Percentiles rank a stretch among this genome's conserved stretches.
phyloP scores from a whole-genome alignment of 2,888 invertebrate genomes.

The Epiblema foenella region DNA sequence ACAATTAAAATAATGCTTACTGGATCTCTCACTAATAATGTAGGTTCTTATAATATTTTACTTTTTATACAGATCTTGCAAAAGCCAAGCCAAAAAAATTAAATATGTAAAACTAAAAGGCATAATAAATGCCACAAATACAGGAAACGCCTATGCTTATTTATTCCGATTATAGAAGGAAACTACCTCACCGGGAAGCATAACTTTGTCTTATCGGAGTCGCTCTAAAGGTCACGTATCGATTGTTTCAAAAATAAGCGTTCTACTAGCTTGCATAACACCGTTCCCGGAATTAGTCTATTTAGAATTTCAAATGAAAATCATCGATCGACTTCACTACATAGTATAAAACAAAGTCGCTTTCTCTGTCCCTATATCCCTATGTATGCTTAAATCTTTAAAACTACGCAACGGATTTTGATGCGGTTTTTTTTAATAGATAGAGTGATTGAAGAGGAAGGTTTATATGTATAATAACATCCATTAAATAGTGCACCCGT shows the following conservation, averaged over 20 bases:
- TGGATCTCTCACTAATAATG: not conserved
- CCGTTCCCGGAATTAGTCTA: not conserved
- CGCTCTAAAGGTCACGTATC: constrained; percentile 17
- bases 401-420: too few species aligned
- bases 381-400: too few species aligned
- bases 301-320: not conserved
- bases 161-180: constrained; percentile 20
- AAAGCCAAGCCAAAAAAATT: too few species aligned
- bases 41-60: too few species aligned
- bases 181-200: constrained; percentile 28
- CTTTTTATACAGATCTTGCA: too few species aligned
- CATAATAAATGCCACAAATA: constrained; percentile 3
- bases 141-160: constrained; percentile 3
- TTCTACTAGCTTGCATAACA: not conserved
- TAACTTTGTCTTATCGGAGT: constrained; percentile 15
- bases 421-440: too few species aligned
- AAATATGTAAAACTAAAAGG: not conserved
- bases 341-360: too few species aligned
- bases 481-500: too few species aligned
- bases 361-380: too few species aligned
- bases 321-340: not conserved
- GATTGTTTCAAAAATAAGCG: constrained; percentile 1
- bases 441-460: too few species aligned
- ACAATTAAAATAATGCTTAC: not conserved
- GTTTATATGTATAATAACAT: too few species aligned